Evolutionary conservation across 1,140 invertebrate species (phyloP).

Genomic region (Acromyrmex charruanus): DNA sequence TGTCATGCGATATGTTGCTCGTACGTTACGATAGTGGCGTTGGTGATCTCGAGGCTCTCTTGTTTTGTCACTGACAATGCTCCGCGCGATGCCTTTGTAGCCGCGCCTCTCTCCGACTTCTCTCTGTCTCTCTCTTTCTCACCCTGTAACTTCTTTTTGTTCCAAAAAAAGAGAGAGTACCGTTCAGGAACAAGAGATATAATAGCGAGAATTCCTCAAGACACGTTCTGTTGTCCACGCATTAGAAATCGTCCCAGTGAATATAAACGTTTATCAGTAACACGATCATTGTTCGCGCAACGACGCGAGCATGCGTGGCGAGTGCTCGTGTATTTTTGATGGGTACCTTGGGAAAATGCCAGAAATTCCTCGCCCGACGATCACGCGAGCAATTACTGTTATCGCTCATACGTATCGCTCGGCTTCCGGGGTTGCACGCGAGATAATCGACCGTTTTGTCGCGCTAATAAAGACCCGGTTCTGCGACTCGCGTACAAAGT

Average conservation of each 20-base stretch:
- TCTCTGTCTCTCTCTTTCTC: background rate
- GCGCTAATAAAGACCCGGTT: constrained; percentile 17
- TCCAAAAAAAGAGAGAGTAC: constrained; percentile 16
- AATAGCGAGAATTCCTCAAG: constrained; percentile 21
- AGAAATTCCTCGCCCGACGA: constrained; percentile 41
- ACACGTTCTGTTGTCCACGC: background rate
- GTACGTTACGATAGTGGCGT: constrained; percentile 79
- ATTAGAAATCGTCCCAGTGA: constrained; percentile 28
- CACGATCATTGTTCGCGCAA: background rate
- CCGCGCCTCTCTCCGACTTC: constrained; percentile 16
- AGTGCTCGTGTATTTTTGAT: constrained; percentile 48
- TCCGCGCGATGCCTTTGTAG: constrained; percentile 69
- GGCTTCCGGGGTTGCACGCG: constrained; percentile 36
- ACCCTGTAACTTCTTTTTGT: background rate
- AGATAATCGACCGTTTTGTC: constrained; percentile 46
- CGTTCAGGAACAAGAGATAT: constrained; percentile 21
- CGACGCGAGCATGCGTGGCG: constrained; percentile 6
- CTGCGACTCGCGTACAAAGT: constrained; percentile 15
- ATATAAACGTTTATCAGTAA: constrained; percentile 27
- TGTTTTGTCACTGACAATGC: constrained; percentile 78
- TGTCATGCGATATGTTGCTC: constrained; percentile 81
- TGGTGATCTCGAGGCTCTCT: constrained; percentile 63
- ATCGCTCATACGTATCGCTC: constrained; percentile 34
- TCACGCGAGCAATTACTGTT: constrained; percentile 60
- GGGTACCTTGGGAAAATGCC: constrained; percentile 52